Conservation (phyloP, 2,888 invertebrate species). For the Heterodera filipjevi region DNA sequence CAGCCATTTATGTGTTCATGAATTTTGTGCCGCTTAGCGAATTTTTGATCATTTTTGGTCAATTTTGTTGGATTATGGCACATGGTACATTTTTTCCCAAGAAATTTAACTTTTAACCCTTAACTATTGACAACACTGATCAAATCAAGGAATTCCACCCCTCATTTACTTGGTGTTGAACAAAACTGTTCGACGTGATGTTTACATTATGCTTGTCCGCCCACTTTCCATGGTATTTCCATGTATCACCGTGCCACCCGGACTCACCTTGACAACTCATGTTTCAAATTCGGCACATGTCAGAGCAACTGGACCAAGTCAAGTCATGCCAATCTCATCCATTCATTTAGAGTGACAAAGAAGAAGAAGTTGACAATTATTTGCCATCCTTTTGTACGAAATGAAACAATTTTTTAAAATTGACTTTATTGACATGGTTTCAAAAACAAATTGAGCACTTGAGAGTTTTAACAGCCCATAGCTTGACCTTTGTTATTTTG, state of each 20-base stretch:
- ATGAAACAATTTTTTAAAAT: no score
- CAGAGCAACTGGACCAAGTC: neutral
- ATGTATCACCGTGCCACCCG: neutral
- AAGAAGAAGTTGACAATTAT: no score
- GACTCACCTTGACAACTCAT: neutral
- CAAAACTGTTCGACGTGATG: neutral
- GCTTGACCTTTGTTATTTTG: no score
- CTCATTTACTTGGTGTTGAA: neutral
- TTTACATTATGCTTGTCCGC: neutral
- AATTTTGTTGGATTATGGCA: conserved; percentile 20
- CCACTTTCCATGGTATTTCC: neutral
- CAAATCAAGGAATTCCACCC: neutral
- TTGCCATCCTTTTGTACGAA: no score
- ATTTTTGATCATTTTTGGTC: conserved; percentile 21
- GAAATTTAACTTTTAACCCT: neutral
- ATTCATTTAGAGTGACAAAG: neutral
- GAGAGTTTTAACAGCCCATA: no score
- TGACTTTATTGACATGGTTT: no score
- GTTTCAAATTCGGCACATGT: neutral
- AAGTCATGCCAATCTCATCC: neutral
- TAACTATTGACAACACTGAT: neutral
- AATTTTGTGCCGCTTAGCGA: conserved; percentile 1
- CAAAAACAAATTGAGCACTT: no score
- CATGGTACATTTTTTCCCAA: conserved; percentile 12
- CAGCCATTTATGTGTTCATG: conserved; percentile 20